Evolutionary conservation across 1,140 invertebrate genomes (phyloP).

Genomic region (Alviniconcha marisindica): DNA sequence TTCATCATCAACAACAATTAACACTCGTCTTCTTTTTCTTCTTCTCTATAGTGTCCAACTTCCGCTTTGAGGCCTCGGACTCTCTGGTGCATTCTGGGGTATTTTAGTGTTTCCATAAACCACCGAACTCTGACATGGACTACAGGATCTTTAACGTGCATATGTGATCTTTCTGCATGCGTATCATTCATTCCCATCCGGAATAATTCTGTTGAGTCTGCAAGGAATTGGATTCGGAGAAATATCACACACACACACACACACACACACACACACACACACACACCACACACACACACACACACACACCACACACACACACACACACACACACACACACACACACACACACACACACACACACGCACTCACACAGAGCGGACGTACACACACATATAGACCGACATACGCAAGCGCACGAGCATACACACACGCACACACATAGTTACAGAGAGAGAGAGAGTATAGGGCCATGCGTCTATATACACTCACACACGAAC

Average conservation of each 20-base stretch:
- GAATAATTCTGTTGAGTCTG: too few species aligned
- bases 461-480: too few species aligned
- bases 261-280: constrained; percentile 3
- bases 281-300: neutral
- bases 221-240: too few species aligned
- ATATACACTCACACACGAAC: neutral
- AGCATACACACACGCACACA: constrained; percentile 5
- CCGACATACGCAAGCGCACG: constrained; percentile 9
- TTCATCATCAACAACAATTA: too few species aligned
- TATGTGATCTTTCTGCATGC: neutral
- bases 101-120: too few species aligned
- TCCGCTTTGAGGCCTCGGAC: too few species aligned
- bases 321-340: neutral
- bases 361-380: neutral
- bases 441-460: too few species aligned
- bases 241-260: neutral
- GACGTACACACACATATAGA: neutral
- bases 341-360: neutral
- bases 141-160: neutral
- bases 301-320: neutral
- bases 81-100: too few species aligned
- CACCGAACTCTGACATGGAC: too few species aligned
- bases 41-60: too few species aligned
- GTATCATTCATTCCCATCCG: too few species aligned
- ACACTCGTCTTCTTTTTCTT: too few species aligned